Percentiles rank a stretch among this genome's conserved stretches.
phyloP scores from a whole-genome alignment of 1,140 invertebrate genomes.

The Cydia pomonella region DNA sequence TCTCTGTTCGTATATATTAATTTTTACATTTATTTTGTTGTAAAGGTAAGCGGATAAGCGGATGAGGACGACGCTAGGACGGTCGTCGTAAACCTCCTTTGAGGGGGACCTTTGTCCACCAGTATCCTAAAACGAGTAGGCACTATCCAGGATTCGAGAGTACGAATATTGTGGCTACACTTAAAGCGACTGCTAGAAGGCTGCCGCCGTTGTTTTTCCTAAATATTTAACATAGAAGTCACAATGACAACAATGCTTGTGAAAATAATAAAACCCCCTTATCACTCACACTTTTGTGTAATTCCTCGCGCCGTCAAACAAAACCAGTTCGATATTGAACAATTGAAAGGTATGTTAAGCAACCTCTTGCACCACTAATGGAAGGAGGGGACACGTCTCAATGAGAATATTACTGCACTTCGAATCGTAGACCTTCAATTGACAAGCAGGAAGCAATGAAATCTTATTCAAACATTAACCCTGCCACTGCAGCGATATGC shows the following conservation, averaged over 20 bases:
- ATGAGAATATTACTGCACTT: conserved; percentile 10
- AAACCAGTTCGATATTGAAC: background rate
- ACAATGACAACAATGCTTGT: background rate
- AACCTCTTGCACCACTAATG: background rate
- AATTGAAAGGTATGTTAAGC: background rate
- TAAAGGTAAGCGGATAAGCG: too few relatives aligned
- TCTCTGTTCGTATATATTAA: too few relatives aligned
- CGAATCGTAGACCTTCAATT: background rate
- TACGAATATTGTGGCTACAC: too few relatives aligned
- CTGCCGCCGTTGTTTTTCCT: too few relatives aligned
- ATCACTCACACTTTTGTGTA: conserved; percentile 6
- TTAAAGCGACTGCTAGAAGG: too few relatives aligned
- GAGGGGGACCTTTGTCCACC: too few relatives aligned
- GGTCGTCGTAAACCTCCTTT: too few relatives aligned
- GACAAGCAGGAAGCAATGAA: conserved; percentile 8
- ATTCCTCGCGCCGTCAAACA: background rate
- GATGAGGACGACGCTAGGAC: too few relatives aligned
- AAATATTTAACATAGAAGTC: background rate
- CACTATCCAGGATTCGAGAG: too few relatives aligned
- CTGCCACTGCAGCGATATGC: background rate
- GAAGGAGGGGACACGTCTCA: background rate
- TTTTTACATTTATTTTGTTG: too few relatives aligned
- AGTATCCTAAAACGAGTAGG: too few relatives aligned
- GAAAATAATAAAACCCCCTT: background rate
- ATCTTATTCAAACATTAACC: background rate